These are phyloP conservation scores for Centropus unirufus DNA, from an alignment of 2,113 vertebrate species.

Conservation along the genomic window DNA sequence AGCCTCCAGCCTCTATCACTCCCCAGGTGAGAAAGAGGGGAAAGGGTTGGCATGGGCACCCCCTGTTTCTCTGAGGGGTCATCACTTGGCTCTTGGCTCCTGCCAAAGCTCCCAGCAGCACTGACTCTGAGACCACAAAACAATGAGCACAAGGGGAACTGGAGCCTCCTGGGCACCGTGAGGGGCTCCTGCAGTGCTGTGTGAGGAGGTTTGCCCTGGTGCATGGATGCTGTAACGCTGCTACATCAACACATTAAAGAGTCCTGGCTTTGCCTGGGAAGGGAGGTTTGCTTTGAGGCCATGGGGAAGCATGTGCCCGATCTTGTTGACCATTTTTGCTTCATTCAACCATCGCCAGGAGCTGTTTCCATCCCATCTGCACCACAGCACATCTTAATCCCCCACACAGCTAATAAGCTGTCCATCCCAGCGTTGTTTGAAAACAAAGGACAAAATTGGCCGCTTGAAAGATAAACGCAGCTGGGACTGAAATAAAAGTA, in stretches of 20 bases:
- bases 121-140: fast-evolving
- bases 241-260: background rate
- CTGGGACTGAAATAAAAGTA: background rate
- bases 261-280: background rate
- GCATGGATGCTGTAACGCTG: background rate
- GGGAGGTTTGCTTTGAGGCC: background rate
- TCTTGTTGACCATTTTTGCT: background rate
- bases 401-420: background rate
- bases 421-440: background rate
- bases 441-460: background rate
- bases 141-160: no score
- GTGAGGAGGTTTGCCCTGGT: background rate
- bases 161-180: background rate
- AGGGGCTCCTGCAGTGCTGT: background rate
- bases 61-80: background rate
- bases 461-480: background rate
- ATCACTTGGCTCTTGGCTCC: background rate
- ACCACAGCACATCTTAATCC: background rate
- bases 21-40: background rate
- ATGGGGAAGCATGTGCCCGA: fast-evolving
- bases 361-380: background rate
- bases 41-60: background rate
- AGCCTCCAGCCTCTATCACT: background rate
- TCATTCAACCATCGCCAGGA: background rate
- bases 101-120: background rate